Conservation (phyloP, 37 sponge, comb jelly and placozoan species). For the Eunapius fragilis region DNA sequence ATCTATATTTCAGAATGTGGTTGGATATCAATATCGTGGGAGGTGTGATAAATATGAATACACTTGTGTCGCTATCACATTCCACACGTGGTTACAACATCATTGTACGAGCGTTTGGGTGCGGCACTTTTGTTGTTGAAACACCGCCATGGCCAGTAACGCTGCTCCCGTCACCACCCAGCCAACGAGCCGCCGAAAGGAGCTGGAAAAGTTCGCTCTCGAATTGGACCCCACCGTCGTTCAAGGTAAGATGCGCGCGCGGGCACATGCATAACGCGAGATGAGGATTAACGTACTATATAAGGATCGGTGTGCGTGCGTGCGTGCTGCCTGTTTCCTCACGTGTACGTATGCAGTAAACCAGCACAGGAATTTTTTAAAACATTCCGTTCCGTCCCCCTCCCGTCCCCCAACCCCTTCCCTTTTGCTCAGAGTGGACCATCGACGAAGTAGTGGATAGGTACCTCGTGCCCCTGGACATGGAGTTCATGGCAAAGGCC, state of each 20-base stretch:
- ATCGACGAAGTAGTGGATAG: conserved; percentile 70
- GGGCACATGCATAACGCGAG: no score
- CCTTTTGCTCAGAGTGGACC: conserved; percentile 79
- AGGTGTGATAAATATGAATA: neutral
- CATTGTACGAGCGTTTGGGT: neutral
- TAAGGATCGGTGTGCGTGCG: neutral
- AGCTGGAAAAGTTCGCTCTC: conserved; percentile 49
- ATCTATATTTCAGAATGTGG: no score
- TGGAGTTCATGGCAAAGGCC: conserved; percentile 72
- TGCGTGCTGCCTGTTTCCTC: no score
- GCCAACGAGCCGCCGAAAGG: conserved; percentile 28
- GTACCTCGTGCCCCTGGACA: conserved; percentile 72
- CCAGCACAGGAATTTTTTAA: neutral
- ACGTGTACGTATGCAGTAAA: neutral
- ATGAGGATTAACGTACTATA: neutral
- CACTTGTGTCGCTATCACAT: neutral
- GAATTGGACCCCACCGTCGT: conserved; percentile 72
- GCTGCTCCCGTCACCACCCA: conserved; percentile 33
- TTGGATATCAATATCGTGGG: no score
- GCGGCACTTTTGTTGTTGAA: neutral
- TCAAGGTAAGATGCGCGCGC: conserved; percentile 15
- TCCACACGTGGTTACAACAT: neutral
- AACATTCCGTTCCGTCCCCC: neutral
- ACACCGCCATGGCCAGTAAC: neutral
- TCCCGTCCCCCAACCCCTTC: no score